Conservation (phyloP, 2,888 invertebrate species). For the Cerastis leucographa region DNA sequence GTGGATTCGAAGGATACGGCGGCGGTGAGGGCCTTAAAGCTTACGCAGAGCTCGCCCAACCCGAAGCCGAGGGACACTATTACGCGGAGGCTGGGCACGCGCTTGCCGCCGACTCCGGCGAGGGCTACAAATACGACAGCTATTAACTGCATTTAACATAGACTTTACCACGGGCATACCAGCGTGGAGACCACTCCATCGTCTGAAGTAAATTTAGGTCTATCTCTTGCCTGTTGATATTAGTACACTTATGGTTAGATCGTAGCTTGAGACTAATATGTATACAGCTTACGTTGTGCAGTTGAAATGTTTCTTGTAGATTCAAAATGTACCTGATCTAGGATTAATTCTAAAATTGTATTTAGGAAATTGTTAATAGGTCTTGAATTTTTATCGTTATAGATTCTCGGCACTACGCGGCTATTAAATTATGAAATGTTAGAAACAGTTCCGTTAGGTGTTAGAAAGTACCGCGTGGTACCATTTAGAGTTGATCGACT, state of each 20-base stretch:
- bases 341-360: conserved; percentile 76
- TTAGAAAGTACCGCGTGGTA: conserved; percentile 70
- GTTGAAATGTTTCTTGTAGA: conserved; percentile 71
- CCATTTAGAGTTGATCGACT: conserved; percentile 67
- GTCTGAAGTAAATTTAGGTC: conserved; percentile 76
- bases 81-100: conserved; percentile 79
- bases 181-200: conserved; percentile 71
- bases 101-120: conserved; percentile 78
- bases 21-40: conserved; percentile 83
- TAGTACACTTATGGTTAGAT: conserved; percentile 69
- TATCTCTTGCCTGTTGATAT: conserved; percentile 83
- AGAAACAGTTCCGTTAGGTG: conserved; percentile 63
- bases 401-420: conserved; percentile 56
- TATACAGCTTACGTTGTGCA: conserved; percentile 73
- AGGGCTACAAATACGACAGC: conserved; percentile 84
- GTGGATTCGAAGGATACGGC: conserved; percentile 78
- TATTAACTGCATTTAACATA: conserved; percentile 79
- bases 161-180: conserved; percentile 71
- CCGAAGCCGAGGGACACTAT: conserved; percentile 81
- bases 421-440: conserved; percentile 68
- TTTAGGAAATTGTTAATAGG: conserved; percentile 72
- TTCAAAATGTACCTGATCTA: conserved; percentile 86
- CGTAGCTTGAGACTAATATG: conserved; percentile 70
- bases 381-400: conserved; percentile 62
- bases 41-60: conserved; percentile 80